A percentile compares a stretch with the other conserved stretches of the same genome.
phyloP scores from a whole-genome alignment of 2,113 vertebrate genomes.

The Osmerus eperlanus region DNA sequence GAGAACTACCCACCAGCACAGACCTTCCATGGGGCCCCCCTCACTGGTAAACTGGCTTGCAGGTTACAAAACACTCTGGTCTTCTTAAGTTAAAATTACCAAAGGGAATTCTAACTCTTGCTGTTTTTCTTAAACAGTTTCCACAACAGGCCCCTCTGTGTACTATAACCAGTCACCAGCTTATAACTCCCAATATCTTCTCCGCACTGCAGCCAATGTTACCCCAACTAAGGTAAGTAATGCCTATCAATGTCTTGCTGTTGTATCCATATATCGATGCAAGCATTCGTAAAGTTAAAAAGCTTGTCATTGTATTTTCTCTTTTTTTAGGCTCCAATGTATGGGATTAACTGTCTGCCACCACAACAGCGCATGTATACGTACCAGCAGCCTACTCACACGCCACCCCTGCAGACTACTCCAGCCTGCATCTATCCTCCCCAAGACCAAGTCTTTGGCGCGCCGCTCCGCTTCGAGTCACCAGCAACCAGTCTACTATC shows the following conservation, averaged over 20 bases:
- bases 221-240: slow-evolving; percentile 90
- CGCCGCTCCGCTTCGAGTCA: slow-evolving; percentile 86
- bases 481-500: slow-evolving; percentile 84
- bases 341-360: slow-evolving; percentile 86
- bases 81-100: not conserved
- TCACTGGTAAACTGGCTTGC: slow-evolving; percentile 77
- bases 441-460: slow-evolving; percentile 85
- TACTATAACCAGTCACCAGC: slow-evolving; percentile 93
- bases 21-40: slow-evolving; percentile 83
- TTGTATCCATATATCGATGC: not conserved
- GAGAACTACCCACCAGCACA: slow-evolving; percentile 85
- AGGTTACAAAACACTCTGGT: too few relatives aligned
- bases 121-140: slow-evolving; percentile 69
- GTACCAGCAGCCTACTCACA: slow-evolving; percentile 87
- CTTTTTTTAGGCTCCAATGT: slow-evolving; percentile 80
- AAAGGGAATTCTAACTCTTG: not conserved
- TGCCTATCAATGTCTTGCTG: too few relatives aligned
- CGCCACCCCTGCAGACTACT: slow-evolving; percentile 85
- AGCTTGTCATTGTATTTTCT: slow-evolving; percentile 26
- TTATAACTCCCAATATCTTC: slow-evolving; percentile 93
- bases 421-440: slow-evolving; percentile 86
- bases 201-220: slow-evolving; percentile 86
- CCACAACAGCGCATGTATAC: slow-evolving; percentile 87
- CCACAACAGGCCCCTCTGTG: slow-evolving; percentile 85
- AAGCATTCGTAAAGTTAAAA: not conserved